These are phyloP conservation scores for Orchesella cincta DNA, from an alignment of 1,140 invertebrate genomes.

Conservation along the genomic window DNA sequence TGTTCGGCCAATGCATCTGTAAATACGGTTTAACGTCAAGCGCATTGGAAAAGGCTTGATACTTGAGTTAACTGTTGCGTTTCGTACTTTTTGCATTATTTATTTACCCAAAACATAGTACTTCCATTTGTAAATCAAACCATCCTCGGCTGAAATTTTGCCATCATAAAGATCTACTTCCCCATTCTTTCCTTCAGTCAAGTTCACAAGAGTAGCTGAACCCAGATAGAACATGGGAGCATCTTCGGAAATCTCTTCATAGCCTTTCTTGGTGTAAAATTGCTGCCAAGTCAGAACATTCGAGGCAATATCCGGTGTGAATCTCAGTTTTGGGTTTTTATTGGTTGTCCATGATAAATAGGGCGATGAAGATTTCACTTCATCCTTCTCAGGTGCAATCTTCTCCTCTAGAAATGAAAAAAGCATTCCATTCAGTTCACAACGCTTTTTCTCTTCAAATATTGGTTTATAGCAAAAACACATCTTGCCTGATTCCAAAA, in stretches of 20 bases:
- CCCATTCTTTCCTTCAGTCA: not conserved
- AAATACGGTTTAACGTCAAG: no score
- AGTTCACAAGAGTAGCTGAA: conserved; percentile 25
- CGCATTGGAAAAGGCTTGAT: not conserved
- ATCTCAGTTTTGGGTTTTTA: conserved; percentile 21
- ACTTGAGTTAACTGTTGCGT: not conserved
- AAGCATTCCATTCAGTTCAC: not conserved
- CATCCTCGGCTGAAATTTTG: not conserved
- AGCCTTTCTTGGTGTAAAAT: conserved; percentile 34
- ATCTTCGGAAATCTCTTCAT: conserved; percentile 31
- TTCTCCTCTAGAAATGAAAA: conserved; percentile 30
- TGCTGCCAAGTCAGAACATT: conserved; percentile 29
- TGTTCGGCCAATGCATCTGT: conserved; percentile 25
- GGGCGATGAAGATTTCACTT: conserved; percentile 21
- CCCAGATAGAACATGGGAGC: conserved; percentile 32
- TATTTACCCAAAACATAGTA: conserved; percentile 31
- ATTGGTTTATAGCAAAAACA: no score
- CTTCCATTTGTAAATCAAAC: conserved; percentile 33
- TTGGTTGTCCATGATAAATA: conserved; percentile 40
- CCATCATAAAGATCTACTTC: conserved; percentile 11
- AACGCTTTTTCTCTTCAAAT: not conserved
- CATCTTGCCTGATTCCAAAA: not conserved
- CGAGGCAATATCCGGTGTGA: conserved; percentile 2
- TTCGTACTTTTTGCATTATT: not conserved
- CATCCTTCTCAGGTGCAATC: conserved; percentile 29